These are phyloP conservation scores for Bruchidius siliquastri DNA, from an alignment of 2,888 invertebrate genomes.

Conservation along the genomic window DNA sequence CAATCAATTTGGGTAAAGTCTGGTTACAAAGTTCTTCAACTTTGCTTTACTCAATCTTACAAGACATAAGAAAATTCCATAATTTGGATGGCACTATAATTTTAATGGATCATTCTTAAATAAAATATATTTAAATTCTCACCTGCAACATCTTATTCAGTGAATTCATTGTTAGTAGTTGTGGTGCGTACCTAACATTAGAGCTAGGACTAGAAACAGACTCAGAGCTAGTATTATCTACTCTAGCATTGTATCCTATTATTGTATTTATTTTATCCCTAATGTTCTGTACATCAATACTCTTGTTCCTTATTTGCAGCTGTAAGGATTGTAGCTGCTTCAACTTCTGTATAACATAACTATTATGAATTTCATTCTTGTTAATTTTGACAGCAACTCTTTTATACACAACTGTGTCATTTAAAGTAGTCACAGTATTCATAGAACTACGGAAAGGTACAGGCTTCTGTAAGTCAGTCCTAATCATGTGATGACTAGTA, in stretches of 20 bases:
- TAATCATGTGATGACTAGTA: conserved; percentile 53
- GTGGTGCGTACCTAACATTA: conserved; percentile 39
- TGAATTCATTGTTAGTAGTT: conserved; percentile 45
- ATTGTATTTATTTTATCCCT: conserved; percentile 43
- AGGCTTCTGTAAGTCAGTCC: conserved; percentile 36
- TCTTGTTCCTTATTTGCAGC: conserved; percentile 65
- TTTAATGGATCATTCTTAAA: too few relatives aligned
- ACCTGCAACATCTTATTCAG: conserved; percentile 45
- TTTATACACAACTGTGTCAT: conserved; percentile 35
- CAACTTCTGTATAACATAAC: conserved; percentile 69
- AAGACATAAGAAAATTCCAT: too few relatives aligned
- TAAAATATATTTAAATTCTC: conserved; percentile 4
- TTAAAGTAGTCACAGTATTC: conserved; percentile 36
- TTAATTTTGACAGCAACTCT: conserved; percentile 52
- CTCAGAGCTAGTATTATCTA: conserved; percentile 13
- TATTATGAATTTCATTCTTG: conserved; percentile 62
- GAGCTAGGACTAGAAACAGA: conserved; percentile 13
- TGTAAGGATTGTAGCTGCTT: conserved; percentile 65
- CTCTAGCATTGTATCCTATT: conserved; percentile 23
- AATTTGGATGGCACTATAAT: too few relatives aligned
- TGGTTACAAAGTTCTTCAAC: too few relatives aligned
- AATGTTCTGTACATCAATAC: conserved; percentile 56
- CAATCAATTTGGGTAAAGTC: too few relatives aligned
- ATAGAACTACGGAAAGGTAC: conserved; percentile 38
- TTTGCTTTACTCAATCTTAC: too few relatives aligned